phyloP scores from a whole-genome alignment of 2,888 invertebrate species.

The Zonitis immaculata region DNA sequence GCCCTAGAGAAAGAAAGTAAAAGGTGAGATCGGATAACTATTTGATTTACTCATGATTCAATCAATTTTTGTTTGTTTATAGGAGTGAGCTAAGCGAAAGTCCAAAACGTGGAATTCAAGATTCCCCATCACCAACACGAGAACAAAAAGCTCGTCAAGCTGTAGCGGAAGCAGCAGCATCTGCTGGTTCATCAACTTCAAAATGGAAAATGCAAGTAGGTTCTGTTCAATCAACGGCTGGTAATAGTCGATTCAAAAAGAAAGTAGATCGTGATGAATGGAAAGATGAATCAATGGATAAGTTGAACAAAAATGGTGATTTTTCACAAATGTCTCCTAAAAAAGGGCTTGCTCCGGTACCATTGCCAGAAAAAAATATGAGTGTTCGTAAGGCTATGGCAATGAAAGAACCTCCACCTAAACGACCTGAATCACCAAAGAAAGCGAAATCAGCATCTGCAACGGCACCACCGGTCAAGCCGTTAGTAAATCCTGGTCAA shows the following conservation, averaged over 20 bases:
- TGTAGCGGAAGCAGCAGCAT: constrained; percentile 49
- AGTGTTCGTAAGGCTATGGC: constrained; percentile 61
- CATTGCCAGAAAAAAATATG: constrained; percentile 55
- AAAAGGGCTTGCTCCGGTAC: constrained; percentile 34
- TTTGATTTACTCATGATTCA: neutral
- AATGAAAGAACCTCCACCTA: constrained; percentile 57
- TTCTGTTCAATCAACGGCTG: constrained; percentile 42
- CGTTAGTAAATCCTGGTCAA: constrained; percentile 50
- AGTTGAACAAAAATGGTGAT: constrained; percentile 50
- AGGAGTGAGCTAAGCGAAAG: constrained; percentile 42
- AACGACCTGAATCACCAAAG: constrained; percentile 28
- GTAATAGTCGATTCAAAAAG: constrained; percentile 56
- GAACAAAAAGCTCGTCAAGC: constrained; percentile 51
- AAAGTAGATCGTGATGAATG: constrained; percentile 54
- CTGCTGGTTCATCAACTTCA: constrained; percentile 51
- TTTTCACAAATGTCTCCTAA: constrained; percentile 33
- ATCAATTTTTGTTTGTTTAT: constrained; percentile 6
- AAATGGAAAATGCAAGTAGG: constrained; percentile 71
- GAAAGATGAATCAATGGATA: constrained; percentile 52
- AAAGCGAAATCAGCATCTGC: constrained; percentile 25
- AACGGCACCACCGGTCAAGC: constrained; percentile 33
- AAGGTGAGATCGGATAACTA: constrained; percentile 44
- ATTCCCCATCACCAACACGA: constrained; percentile 49
- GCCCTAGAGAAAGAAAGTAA: constrained; percentile 66
- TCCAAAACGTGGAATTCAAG: constrained; percentile 38